A percentile compares a stretch with the other conserved stretches of the same genome.
Conservation (phyloP, 1,140 invertebrate genomes). For the Drosophila tristis region DNA sequence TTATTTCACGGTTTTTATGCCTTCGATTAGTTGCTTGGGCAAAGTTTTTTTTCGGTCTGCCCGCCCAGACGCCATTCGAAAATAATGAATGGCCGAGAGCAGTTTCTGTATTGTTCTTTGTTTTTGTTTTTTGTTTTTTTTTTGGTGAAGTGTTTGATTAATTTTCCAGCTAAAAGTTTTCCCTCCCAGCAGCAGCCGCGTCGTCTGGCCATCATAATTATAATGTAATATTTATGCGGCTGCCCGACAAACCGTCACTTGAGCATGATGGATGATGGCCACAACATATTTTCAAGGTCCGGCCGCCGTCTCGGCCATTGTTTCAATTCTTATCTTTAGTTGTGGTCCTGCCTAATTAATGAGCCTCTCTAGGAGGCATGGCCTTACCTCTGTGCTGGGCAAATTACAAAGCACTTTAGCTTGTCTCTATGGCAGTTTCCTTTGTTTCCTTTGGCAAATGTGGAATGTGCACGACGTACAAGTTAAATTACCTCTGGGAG, state of each 20-base stretch:
- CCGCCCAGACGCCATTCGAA: conserved; percentile 30
- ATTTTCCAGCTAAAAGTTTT: conserved; percentile 62
- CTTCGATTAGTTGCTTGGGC: conserved; percentile 35
- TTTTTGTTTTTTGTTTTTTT: conserved; percentile 11
- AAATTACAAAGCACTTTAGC: conserved; percentile 32
- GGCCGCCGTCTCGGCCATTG: conserved; percentile 24
- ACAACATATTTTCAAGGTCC: conserved; percentile 56
- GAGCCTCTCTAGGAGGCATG: conserved; percentile 25
- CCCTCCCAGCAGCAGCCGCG: conserved; percentile 8
- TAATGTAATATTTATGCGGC: conserved; percentile 64
- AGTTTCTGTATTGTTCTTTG: conserved; percentile 26
- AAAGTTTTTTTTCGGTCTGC: conserved; percentile 17
- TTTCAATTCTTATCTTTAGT: conserved; percentile 50
- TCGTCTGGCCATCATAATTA: conserved; percentile 66
- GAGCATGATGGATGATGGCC: conserved; percentile 69
- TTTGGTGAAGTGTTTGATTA: conserved; percentile 57
- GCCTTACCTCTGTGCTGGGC: background rate
- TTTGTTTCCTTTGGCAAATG: no score
- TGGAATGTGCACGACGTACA: background rate
- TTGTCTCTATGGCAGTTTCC: background rate
- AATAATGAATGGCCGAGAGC: conserved; percentile 61
- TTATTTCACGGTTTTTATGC: conserved; percentile 16
- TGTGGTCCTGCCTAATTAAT: conserved; percentile 64
- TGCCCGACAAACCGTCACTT: conserved; percentile 41
- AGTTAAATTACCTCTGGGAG: conserved; percentile 23